Percentiles rank a stretch among this genome's conserved stretches.
Evolutionary conservation across 2,888 invertebrate species (phyloP).

Genomic region (Caenorhabditis doughertyi): DNA sequence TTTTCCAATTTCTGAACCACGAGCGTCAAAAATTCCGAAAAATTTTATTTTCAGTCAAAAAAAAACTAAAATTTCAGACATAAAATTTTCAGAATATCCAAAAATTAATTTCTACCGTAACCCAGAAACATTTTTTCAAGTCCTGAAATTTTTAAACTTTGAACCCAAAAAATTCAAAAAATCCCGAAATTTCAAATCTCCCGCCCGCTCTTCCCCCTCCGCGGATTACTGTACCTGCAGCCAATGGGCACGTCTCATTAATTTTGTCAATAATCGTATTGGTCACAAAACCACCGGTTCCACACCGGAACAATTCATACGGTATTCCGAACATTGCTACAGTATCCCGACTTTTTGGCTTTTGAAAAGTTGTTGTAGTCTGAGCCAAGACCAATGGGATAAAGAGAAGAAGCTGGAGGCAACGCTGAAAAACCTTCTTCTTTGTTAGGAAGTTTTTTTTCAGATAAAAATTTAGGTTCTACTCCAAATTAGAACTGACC

Average conservation of each 20-base stretch:
- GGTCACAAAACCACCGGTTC: neutral
- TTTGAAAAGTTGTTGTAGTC: neutral
- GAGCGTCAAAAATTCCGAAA: neutral
- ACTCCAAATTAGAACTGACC: too few relatives aligned
- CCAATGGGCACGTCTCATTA: neutral
- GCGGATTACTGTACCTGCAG: slow-evolving; percentile 10
- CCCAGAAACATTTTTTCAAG: too few relatives aligned
- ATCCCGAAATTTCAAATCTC: too few relatives aligned
- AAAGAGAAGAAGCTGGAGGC: neutral
- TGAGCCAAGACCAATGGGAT: neutral
- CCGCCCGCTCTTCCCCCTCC: too few relatives aligned
- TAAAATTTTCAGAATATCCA: neutral
- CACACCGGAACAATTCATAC: neutral
- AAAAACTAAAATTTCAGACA: neutral
- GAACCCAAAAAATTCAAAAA: too few relatives aligned
- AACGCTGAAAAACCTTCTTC: neutral
- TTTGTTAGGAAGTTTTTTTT: too few relatives aligned
- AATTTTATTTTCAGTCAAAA: neutral
- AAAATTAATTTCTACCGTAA: neutral
- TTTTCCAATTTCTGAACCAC: too few relatives aligned
- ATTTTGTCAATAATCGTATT: neutral
- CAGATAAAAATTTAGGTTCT: too few relatives aligned
- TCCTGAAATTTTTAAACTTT: too few relatives aligned
- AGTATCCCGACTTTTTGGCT: neutral
- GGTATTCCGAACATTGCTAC: slow-evolving; percentile 13